Conservation (phyloP, 2,888 invertebrate species). For the Aphidoletes aphidimyza region DNA sequence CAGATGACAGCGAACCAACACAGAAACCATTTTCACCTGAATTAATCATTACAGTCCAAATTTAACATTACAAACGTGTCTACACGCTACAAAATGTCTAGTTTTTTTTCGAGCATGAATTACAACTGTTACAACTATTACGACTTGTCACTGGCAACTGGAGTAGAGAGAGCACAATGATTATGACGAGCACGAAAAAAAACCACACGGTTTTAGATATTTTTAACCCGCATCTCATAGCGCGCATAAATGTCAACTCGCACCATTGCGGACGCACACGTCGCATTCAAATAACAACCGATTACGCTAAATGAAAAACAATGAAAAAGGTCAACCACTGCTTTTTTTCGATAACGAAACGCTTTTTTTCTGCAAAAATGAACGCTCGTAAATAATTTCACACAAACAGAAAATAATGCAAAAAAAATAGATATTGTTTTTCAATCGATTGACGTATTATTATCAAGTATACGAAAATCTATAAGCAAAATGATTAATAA, state of each 20-base stretch:
- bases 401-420: neutral
- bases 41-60: neutral
- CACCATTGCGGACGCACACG: constrained; percentile 19
- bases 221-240: constrained; percentile 41
- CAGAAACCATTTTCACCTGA: constrained; percentile 16
- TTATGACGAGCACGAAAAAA: neutral
- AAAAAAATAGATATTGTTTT: too few relatives aligned
- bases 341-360: constrained; percentile 10
- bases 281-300: constrained; percentile 37
- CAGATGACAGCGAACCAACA: constrained; percentile 34
- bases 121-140: constrained; percentile 46
- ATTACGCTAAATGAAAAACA: neutral
- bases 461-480: too few relatives aligned
- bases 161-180: neutral
- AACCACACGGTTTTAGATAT: neutral
- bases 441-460: too few relatives aligned
- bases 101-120: neutral
- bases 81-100: neutral
- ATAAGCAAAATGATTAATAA: too few relatives aligned
- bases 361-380: neutral
- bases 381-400: neutral
- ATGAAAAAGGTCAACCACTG: constrained; percentile 40
- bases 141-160: constrained; percentile 34
- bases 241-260: constrained; percentile 35
- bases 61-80: neutral